Base-by-base conservation (phyloP, 2,797 vertebrate species). In the Protonibea diacanthus region DNA sequence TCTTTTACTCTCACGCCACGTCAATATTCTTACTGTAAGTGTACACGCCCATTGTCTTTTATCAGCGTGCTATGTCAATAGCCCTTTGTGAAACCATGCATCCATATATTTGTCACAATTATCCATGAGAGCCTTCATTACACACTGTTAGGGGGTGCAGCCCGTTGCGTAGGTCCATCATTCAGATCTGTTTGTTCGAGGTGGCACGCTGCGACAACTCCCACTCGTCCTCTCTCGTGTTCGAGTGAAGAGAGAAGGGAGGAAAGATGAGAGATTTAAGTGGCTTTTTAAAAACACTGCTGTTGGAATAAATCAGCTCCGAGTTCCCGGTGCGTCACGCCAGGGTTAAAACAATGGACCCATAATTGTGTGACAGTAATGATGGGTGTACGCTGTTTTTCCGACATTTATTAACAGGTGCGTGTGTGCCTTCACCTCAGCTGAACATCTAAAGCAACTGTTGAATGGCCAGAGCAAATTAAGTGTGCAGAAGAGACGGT, bases 101-200 rank as follows among this genome's bases (percentile, higher is more conserved):
- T 82, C 75, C 66, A 74, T 69, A 53, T 52, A 72, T 42, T 77
- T 18, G 14, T 48, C 49, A 18, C 47, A 84, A 21, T 85, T 61
- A 65, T 74, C 77, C 70, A 60, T 1, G 51, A 65, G 76, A 62
- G 65, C 9, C 15, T 45, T 85, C 67, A 79, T 74, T 69, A 53
- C 42, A 75, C 64, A 77, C 40, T 64, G 65, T 69, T 48, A 76
- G 33, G 55, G 76, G 75, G 74, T 81, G 86, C 52, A 18, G 56
- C 27, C 74, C 52, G 21, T n/a, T 84, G 82, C 71, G 63, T 86
- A 80, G 83, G 83, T 88, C 80, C 59, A 42, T 83, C 74, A 53
- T 84, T 85, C 68, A 78, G 71, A 87, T 87, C 80, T 88, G 83
- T 84, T 80, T 63, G 76, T 73, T 79, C 59, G 82, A 85, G 80